Percentiles rank a stretch among this genome's conserved stretches.
phyloP scores from a whole-genome alignment of 2,888 invertebrate species.

The Cerceris rybyensis region DNA sequence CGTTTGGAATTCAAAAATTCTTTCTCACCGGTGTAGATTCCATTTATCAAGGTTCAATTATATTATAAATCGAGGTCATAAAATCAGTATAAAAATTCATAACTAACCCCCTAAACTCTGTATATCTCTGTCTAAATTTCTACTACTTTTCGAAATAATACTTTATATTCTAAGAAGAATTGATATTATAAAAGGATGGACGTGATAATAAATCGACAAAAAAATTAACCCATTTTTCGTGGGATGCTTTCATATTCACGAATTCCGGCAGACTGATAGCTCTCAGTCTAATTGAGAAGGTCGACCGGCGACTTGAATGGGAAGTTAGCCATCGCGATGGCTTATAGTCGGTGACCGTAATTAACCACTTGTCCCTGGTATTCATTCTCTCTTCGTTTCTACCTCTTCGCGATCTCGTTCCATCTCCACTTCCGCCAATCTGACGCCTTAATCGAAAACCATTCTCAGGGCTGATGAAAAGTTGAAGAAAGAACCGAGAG shows the following conservation, averaged over 20 bases:
- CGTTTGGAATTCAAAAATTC: too few relatives aligned
- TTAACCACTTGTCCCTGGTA: slow-evolving; percentile 70
- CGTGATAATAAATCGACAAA: too few relatives aligned
- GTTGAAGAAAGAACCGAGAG: slow-evolving; percentile 63
- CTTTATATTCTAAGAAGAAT: too few relatives aligned
- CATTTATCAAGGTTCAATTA: too few relatives aligned
- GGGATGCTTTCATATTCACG: slow-evolving; percentile 2
- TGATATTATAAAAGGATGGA: too few relatives aligned
- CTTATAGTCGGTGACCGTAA: slow-evolving; percentile 67
- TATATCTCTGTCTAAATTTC: too few relatives aligned
- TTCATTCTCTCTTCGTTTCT: slow-evolving; percentile 60
- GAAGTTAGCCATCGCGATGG: slow-evolving; percentile 63
- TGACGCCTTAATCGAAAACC: slow-evolving; percentile 70
- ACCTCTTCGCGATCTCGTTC: slow-evolving; percentile 53
- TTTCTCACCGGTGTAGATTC: too few relatives aligned
- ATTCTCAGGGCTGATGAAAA: slow-evolving; percentile 72
- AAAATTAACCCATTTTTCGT: too few relatives aligned
- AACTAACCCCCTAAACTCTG: too few relatives aligned
- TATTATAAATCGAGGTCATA: too few relatives aligned
- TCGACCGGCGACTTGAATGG: slow-evolving; percentile 60
- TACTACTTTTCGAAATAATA: too few relatives aligned
- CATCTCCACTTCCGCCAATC: slow-evolving; percentile 63
- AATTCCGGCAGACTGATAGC: slow-evolving; percentile 53
- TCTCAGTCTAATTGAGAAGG: slow-evolving; percentile 60
- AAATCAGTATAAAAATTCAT: too few relatives aligned